Evolutionary conservation across 1,140 invertebrate species (phyloP), one percentile per base, ranked within the genome.

Genomic region (Cotesia chilonis): DNA sequence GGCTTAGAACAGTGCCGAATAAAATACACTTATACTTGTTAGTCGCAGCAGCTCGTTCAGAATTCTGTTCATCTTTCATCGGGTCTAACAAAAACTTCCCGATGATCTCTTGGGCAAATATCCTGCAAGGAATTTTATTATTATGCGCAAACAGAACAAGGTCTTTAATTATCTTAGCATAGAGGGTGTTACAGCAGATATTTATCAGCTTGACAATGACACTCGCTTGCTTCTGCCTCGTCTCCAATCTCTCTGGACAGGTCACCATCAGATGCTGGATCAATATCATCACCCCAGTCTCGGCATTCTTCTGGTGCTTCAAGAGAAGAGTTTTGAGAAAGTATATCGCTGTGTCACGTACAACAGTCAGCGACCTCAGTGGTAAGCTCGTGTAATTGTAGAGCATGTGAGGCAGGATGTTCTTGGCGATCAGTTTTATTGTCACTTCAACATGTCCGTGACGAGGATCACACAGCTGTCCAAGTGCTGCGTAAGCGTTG

Each of bases 101-200:
- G 6, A 90, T 85, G 4, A 92, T 82, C 76, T 92, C 91, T 51
- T 91, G 80, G 6, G 87, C 86, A 78, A 90, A 89, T 63, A 89
- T 79, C 74, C 91, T 83, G 68, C 85, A 82, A 12, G 78, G 80
- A n/a, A 86, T 80, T 76, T 89, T 89, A 36, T 82, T 82, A 72
- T 88, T 85, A 76, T 87, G 85, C 0, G 88, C 85, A 54, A 90
- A 87, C 37, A 80, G 74, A 52, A 89, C 78, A 35, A 92, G 78
- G 86, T 88, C 89, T 71, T 88, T 79, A 5, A 91, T 79, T 51
- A 85, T 65, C 4, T 41, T 67, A 10, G 4, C 1, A 12, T 47
- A 52, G 28, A 85, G 72, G 20, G 77, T 51, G 60, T 77, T 76
- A 3, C 83, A 79, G 36, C 89, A 84, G 35, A 87, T 75, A 67